A percentile compares a stretch with the other conserved stretches of the same genome.
Evolutionary conservation across 2,888 invertebrate species (phyloP).

Genomic region (Eristalis tenax): DNA sequence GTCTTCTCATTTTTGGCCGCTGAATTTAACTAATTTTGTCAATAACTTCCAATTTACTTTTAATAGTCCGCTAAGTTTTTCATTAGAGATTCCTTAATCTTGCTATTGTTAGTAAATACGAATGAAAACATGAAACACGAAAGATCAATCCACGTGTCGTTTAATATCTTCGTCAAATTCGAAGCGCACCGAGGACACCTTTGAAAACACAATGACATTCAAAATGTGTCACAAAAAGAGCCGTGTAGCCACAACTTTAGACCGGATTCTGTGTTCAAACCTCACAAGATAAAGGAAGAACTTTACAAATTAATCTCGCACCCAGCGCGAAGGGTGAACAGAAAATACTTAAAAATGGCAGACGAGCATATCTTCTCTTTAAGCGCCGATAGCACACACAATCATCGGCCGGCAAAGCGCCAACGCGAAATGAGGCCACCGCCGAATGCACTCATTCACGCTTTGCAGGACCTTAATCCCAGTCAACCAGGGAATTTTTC

Average conservation of each 20-base stretch:
- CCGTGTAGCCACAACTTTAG: not conserved
- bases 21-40: too few relatives aligned
- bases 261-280: not conserved
- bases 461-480: conserved; percentile 42
- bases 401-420: conserved; percentile 38
- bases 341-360: conserved; percentile 21
- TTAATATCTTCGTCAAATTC: too few relatives aligned
- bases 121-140: too few relatives aligned
- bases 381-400: conserved; percentile 47
- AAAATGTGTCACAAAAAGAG: not conserved
- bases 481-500: conserved; percentile 53
- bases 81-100: too few relatives aligned
- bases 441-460: conserved; percentile 63
- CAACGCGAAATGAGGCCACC: conserved; percentile 54
- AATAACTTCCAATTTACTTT: too few relatives aligned
- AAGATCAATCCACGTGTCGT: too few relatives aligned
- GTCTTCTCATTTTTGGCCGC: too few relatives aligned
- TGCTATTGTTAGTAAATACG: too few relatives aligned
- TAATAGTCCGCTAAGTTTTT: too few relatives aligned
- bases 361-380: conserved; percentile 22
- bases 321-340: not conserved
- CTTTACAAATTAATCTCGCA: conserved; percentile 12
- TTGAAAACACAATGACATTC: not conserved
- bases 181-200: too few relatives aligned
- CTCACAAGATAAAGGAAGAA: not conserved